These are phyloP conservation scores for Cherax destructor DNA, from an alignment of 1,140 invertebrate genomes.

Conservation along the genomic window DNA sequence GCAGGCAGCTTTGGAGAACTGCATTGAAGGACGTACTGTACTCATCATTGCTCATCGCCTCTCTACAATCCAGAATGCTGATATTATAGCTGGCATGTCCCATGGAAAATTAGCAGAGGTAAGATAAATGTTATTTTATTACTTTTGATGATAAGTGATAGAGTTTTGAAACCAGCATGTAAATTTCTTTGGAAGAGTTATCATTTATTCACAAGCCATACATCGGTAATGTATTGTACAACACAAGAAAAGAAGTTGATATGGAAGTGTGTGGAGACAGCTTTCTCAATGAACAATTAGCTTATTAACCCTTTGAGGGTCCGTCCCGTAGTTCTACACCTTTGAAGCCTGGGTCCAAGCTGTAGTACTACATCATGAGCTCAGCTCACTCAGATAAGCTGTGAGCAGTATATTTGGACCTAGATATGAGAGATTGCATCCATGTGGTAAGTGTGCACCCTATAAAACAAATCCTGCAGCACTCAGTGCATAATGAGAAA, in stretches of 20 bases:
- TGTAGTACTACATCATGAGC: too few species aligned
- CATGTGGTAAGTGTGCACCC: too few species aligned
- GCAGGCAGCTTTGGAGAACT: constrained; percentile 87
- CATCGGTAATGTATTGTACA: background rate
- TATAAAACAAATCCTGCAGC: too few species aligned
- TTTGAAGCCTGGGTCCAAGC: too few species aligned
- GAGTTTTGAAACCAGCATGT: constrained; percentile 41
- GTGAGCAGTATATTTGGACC: too few species aligned
- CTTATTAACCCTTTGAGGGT: too few species aligned
- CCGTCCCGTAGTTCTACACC: too few species aligned
- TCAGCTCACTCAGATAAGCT: too few species aligned
- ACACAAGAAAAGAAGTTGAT: background rate
- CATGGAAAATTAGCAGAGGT: constrained; percentile 89
- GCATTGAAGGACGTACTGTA: constrained; percentile 86
- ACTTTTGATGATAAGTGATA: constrained; percentile 15
- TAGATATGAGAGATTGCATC: too few species aligned
- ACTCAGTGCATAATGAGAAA: too few species aligned
- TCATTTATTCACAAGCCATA: constrained; percentile 18
- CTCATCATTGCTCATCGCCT: constrained; percentile 92
- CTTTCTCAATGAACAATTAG: background rate
- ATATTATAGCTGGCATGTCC: constrained; percentile 90
- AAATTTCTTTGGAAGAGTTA: constrained; percentile 13
- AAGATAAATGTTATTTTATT: constrained; percentile 71
- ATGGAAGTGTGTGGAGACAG: background rate
- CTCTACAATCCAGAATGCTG: constrained; percentile 90